phyloP scores from a whole-genome alignment of 2,888 invertebrate genomes.

The Orthonychiurus folsomi region DNA sequence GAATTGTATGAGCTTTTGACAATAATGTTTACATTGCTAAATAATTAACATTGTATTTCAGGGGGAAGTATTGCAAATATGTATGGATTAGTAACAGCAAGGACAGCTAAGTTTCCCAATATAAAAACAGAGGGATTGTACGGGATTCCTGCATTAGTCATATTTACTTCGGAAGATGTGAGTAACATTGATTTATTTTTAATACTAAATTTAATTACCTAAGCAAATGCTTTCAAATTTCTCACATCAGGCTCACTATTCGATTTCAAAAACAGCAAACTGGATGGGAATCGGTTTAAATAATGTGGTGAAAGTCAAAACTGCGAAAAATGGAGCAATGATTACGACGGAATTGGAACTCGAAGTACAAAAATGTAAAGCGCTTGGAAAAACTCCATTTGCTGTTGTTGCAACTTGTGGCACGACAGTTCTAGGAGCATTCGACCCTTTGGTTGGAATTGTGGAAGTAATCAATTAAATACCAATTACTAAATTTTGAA shows the following conservation, averaged over 20 bases:
- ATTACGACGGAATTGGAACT: slow-evolving; percentile 52
- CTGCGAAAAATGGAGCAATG: slow-evolving; percentile 62
- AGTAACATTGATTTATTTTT: slow-evolving; percentile 42
- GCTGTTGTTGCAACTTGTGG: slow-evolving; percentile 68
- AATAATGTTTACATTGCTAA: too few species aligned
- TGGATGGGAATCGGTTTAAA: slow-evolving; percentile 78
- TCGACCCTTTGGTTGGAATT: slow-evolving; percentile 62
- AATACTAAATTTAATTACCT: not conserved
- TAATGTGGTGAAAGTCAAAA: slow-evolving; percentile 56
- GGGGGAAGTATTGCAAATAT: slow-evolving; percentile 36
- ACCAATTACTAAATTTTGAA: not conserved
- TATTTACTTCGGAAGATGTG: slow-evolving; percentile 69
- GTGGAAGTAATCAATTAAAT: slow-evolving; percentile 46
- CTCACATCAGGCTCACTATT: slow-evolving; percentile 64
- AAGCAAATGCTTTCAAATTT: slow-evolving; percentile 7
- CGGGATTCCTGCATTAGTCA: slow-evolving; percentile 55
- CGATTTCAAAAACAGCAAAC: slow-evolving; percentile 67
- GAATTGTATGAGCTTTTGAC: too few species aligned
- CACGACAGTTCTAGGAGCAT: slow-evolving; percentile 74
- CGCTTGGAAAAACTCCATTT: slow-evolving; percentile 53
- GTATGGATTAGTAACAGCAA: slow-evolving; percentile 64
- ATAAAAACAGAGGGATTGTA: slow-evolving; percentile 60
- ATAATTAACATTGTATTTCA: too few species aligned
- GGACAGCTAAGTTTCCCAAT: slow-evolving; percentile 58
- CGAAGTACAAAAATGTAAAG: slow-evolving; percentile 47